A percentile compares a stretch with the other conserved stretches of the same genome.
These are phyloP conservation scores for Busseola fusca DNA, from an alignment of 2,888 invertebrate species.

Conservation along the genomic window DNA sequence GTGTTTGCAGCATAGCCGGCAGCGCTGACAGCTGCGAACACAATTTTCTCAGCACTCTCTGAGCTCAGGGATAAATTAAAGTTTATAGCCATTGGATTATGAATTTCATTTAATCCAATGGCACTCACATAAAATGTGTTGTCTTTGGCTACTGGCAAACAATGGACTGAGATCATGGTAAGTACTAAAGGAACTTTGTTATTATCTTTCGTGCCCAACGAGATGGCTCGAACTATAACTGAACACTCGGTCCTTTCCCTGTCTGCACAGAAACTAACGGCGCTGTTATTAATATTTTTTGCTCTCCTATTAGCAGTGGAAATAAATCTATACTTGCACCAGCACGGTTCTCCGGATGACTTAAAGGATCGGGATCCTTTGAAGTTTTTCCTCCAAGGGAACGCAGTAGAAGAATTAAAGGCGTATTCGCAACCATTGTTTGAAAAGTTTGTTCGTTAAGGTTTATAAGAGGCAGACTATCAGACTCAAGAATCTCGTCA, in stretches of 20 bases:
- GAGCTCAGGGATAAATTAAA: constrained; percentile 79
- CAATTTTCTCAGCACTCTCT: constrained; percentile 69
- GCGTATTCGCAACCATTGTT: constrained; percentile 70
- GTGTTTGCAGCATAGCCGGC: constrained; percentile 75
- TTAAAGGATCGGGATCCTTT: constrained; percentile 78
- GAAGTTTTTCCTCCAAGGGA: constrained; percentile 67
- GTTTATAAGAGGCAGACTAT: constrained; percentile 68
- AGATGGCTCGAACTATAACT: constrained; percentile 68
- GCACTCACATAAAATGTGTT: constrained; percentile 79
- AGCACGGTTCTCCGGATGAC: constrained; percentile 76
- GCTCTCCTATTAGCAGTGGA: constrained; percentile 79
- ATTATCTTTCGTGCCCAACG: constrained; percentile 63
- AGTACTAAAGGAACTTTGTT: constrained; percentile 71
- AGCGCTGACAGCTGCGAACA: constrained; percentile 78
- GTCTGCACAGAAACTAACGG: constrained; percentile 69
- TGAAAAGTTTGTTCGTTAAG: constrained; percentile 69
- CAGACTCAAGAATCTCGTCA: constrained; percentile 58
- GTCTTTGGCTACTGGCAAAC: constrained; percentile 77
- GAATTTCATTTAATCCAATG: constrained; percentile 73
- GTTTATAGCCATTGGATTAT: constrained; percentile 66
- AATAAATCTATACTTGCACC: constrained; percentile 81
- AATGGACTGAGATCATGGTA: constrained; percentile 82
- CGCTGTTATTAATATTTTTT: constrained; percentile 68
- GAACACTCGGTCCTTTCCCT: constrained; percentile 70
- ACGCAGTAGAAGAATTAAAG: constrained; percentile 79